Percentiles rank a stretch among this genome's conserved stretches.
Conservation (phyloP, 2,113 vertebrate genomes). For the Saguinus midas region DNA sequence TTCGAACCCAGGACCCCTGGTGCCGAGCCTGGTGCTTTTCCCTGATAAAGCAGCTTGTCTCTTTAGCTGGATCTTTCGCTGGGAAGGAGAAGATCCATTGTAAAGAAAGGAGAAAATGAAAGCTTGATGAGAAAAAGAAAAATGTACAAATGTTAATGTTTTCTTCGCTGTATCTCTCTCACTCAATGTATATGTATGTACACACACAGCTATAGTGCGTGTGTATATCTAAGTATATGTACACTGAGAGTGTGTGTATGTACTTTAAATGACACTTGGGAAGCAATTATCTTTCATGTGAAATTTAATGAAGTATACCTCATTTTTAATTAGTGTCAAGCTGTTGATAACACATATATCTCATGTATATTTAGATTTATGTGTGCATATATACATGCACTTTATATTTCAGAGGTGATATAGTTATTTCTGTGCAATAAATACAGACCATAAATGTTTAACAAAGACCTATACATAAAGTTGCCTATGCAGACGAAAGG, state of each 20-base stretch:
- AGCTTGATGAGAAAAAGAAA: not conserved
- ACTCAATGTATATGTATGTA: not conserved
- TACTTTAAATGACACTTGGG: conserved; percentile 33
- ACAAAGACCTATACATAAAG: conserved; percentile 50
- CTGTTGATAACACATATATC: not conserved
- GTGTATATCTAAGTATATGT: not conserved
- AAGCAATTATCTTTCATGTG: conserved; percentile 39
- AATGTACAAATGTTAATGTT: not conserved
- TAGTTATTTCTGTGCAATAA: not conserved
- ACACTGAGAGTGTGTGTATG: not conserved
- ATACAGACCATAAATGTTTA: not conserved
- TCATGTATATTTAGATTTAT: conserved; percentile 3
- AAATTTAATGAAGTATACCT: conserved; percentile 37
- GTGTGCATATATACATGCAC: not conserved
- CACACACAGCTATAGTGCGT: not conserved
- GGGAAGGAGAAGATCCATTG: not conserved
- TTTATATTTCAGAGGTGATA: not conserved
- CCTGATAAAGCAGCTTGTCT: not conserved
- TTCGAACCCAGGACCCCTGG: not conserved
- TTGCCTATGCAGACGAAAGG: conserved; percentile 64
- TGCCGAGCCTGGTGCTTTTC: not conserved
- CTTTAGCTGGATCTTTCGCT: not conserved
- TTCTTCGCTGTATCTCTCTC: not conserved
- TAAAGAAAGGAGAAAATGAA: conserved; percentile 22
- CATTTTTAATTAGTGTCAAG: conserved; percentile 50